A percentile compares a stretch with the other conserved stretches of the same genome.
Evolutionary conservation across 2,113 vertebrate genomes (phyloP).

Genomic region (Ondatra zibethicus): DNA sequence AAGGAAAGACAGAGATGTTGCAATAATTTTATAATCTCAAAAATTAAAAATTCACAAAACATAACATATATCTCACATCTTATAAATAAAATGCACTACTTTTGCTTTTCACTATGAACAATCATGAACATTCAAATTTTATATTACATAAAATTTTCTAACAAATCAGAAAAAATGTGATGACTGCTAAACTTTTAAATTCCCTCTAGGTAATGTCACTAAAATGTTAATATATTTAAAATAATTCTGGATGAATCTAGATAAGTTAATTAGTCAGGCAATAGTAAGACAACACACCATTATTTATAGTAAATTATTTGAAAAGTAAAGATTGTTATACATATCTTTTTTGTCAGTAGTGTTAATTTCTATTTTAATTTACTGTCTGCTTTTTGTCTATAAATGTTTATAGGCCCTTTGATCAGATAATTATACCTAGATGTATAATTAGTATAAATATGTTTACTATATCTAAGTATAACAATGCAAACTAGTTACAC

Average conservation of each 20-base stretch:
- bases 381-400: not conserved
- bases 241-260: not conserved
- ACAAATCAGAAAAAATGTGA: not conserved
- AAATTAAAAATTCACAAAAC: not conserved
- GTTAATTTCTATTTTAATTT: conserved; percentile 15
- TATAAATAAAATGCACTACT: not conserved
- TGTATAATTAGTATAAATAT: not conserved
- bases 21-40: not conserved
- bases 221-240: not conserved
- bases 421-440: not conserved
- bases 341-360: not conserved
- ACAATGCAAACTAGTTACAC: not conserved
- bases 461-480: not conserved
- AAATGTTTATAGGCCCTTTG: not conserved
- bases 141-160: not conserved
- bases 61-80: not conserved
- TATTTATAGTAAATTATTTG: not conserved
- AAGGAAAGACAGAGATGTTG: not conserved
- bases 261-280: not conserved
- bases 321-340: not conserved
- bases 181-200: not conserved
- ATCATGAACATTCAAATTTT: not conserved
- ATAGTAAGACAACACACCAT: not conserved
- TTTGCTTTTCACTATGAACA: not conserved
- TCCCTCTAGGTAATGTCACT: not conserved